phyloP scores from a whole-genome alignment of 2,888 invertebrate genomes.

The Tanytarsus gracilentus region DNA sequence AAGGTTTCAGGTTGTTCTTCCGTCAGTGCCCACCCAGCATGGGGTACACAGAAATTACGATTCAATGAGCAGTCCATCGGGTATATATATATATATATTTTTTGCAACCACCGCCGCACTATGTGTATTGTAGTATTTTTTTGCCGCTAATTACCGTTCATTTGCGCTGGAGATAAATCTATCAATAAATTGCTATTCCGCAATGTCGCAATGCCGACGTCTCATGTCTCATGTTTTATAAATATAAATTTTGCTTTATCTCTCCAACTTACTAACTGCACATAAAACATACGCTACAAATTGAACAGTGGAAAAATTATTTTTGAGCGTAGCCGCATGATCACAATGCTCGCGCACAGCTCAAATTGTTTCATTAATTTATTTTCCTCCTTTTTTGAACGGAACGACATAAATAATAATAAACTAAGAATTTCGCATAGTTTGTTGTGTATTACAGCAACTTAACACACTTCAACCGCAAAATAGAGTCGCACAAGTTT shows the following conservation, averaged over 20 bases:
- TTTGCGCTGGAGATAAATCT: conserved; percentile 25
- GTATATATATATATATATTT: background rate
- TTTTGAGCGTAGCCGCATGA: too few species aligned
- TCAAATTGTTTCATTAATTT: conserved; percentile 2
- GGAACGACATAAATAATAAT: background rate
- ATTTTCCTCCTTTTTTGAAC: background rate
- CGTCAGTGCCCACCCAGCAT: conserved; percentile 16
- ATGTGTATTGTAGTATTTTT: conserved; percentile 15
- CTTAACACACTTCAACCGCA: too few species aligned
- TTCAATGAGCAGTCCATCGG: background rate
- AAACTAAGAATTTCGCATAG: background rate
- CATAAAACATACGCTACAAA: too few species aligned
- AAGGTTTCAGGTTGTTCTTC: background rate
- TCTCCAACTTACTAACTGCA: too few species aligned
- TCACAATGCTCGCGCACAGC: too few species aligned
- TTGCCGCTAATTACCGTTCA: conserved; percentile 26
- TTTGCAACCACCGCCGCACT: background rate
- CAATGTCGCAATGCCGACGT: conserved; percentile 24
- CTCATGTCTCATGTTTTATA: conserved; percentile 13
- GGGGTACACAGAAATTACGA: background rate
- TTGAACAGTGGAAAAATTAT: too few species aligned
- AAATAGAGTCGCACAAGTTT: background rate
- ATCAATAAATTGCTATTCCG: conserved; percentile 21
- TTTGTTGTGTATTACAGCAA: too few species aligned
- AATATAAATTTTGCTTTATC: conserved; percentile 8